These are phyloP conservation scores for Anagyrus pseudococci DNA, from an alignment of 2,888 invertebrate species.

Conservation along the genomic window DNA sequence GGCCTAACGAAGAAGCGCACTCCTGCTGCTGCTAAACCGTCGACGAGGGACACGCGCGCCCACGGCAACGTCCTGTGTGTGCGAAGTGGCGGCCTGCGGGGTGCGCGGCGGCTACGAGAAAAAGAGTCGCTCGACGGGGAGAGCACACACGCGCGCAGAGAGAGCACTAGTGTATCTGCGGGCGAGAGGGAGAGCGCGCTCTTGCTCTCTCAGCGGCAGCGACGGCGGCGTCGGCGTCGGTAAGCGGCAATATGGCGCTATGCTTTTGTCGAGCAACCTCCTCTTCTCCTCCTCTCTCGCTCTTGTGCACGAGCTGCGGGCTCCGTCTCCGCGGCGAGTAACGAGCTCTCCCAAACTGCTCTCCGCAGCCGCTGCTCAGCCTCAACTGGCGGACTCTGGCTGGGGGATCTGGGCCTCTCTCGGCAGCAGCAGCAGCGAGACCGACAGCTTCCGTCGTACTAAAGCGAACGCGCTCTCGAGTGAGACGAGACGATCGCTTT, in stretches of 20 bases:
- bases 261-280: too few species aligned
- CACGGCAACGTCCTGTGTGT: too few species aligned
- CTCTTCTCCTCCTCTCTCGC: too few species aligned
- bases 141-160: constrained; percentile 59
- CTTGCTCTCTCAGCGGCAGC: too few species aligned
- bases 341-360: not conserved
- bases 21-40: too few species aligned
- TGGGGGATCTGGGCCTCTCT: not conserved
- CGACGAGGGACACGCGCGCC: constrained; percentile 50
- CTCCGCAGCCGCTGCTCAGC: not conserved
- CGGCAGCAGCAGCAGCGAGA: not conserved
- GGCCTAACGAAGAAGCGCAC: not conserved
- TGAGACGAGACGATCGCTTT: too few species aligned
- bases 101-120: too few species aligned
- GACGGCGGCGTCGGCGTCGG: too few species aligned
- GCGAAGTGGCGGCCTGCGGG: too few species aligned
- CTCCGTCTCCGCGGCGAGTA: not conserved
- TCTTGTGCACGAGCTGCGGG: constrained; percentile 34
- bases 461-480: too few species aligned
- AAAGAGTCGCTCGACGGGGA: constrained; percentile 58
- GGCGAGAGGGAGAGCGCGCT: too few species aligned
- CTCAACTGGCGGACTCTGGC: not conserved
- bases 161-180: too few species aligned
- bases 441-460: not conserved
- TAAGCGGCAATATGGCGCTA: constrained; percentile 62